Conservation (phyloP, 1,140 invertebrate genomes). For the Dufourea novaeangliae region DNA sequence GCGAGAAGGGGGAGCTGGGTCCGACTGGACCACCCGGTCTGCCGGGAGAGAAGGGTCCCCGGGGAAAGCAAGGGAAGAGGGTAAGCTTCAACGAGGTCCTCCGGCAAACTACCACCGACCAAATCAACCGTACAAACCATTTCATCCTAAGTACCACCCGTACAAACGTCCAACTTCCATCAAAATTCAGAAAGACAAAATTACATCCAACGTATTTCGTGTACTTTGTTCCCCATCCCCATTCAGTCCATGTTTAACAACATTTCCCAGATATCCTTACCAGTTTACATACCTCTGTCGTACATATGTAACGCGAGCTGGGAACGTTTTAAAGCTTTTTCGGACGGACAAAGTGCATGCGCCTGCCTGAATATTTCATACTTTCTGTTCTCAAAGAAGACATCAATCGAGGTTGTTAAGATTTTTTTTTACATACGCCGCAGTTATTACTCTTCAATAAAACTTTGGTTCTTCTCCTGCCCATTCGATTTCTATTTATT, state of each 20-base stretch:
- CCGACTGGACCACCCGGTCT: slow-evolving; percentile 88
- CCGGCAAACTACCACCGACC: slow-evolving; percentile 67
- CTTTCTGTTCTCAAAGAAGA: background rate
- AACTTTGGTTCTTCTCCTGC: background rate
- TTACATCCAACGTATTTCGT: background rate
- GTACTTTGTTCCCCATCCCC: background rate
- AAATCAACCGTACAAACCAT: slow-evolving; percentile 53
- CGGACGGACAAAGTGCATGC: slow-evolving; percentile 23
- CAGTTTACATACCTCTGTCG: slow-evolving; percentile 13
- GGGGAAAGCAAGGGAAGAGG: slow-evolving; percentile 93
- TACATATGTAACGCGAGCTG: slow-evolving; percentile 37
- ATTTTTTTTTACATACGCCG: no score
- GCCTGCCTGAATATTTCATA: background rate
- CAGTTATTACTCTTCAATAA: no score
- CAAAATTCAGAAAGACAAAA: slow-evolving; percentile 31
- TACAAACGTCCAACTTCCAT: slow-evolving; percentile 38
- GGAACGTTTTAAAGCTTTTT: slow-evolving; percentile 41
- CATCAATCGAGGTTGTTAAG: background rate
- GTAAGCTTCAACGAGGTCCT: slow-evolving; percentile 86
- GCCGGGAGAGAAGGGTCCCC: slow-evolving; percentile 88
- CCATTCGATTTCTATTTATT: background rate
- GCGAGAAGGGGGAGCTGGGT: slow-evolving; percentile 90
- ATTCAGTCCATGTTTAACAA: background rate
- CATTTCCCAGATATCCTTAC: background rate
- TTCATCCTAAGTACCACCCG: slow-evolving; percentile 19